A percentile compares a stretch with the other conserved stretches of the same genome.
These are phyloP conservation scores for Chydorus sphaericus DNA, from an alignment of 2,888 invertebrate species.

Conservation along the genomic window DNA sequence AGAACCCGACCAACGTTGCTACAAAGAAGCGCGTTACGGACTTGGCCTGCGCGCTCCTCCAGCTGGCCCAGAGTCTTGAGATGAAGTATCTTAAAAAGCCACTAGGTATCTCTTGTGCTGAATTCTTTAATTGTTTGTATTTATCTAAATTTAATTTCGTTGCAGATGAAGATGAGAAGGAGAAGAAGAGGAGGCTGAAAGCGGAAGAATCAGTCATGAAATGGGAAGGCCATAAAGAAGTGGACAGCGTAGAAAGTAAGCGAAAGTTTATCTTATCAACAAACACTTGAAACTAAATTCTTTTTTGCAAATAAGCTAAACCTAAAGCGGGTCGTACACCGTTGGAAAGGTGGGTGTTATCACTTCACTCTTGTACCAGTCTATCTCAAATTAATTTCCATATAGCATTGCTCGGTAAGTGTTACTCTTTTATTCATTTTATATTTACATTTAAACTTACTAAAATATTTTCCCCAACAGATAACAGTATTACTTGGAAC, in stretches of 20 bases:
- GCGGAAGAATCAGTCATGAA: constrained; percentile 16
- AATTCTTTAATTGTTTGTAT: neutral
- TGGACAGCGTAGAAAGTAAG: neutral
- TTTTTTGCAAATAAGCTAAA: no score
- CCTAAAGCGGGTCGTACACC: constrained; percentile 24
- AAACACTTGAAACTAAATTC: no score
- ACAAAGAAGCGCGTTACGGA: constrained; percentile 41
- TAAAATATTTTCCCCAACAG: constrained; percentile 27
- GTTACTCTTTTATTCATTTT: no score
- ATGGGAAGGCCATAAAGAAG: constrained; percentile 17
- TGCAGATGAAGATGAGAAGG: constrained; percentile 22
- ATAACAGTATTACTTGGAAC: constrained; percentile 72
- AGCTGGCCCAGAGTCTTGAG: constrained; percentile 71
- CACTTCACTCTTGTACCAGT: constrained; percentile 64
- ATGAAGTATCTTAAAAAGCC: constrained; percentile 69
- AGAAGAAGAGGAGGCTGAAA: constrained; percentile 21
- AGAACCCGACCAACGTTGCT: no score
- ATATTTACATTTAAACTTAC: neutral
- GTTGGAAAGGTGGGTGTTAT: constrained; percentile 67
- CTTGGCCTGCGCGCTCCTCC: constrained; percentile 66
- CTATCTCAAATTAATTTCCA: constrained; percentile 71
- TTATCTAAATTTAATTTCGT: neutral
- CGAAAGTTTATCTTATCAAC: no score
- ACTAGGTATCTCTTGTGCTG: constrained; percentile 42
- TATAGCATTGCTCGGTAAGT: constrained; percentile 49